Evolutionary conservation across 1,140 invertebrate species (phyloP), one percentile per base, ranked within the genome.

Genomic region (Eriocheir sinensis): DNA sequence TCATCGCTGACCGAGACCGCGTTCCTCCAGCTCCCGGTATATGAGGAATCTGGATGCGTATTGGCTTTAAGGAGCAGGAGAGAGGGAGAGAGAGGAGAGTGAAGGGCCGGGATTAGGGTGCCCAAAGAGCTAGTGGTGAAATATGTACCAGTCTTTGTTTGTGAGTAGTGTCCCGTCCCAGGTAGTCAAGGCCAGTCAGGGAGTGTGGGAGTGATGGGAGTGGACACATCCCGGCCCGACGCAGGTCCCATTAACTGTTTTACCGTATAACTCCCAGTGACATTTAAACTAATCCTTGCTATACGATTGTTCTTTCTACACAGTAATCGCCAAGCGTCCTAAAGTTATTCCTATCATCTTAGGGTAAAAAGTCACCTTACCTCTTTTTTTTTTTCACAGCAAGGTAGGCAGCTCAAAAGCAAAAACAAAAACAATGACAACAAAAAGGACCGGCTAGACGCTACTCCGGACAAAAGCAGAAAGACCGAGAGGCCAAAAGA

Each of bases 31-130:
- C 60, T 72, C 60, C 60, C 60, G 60, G 60, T 72, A 72, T 72
- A 72, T 72, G 60, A 72, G 60, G 60, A 72, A 72, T 72, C 60
- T 72, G 60, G 60, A 72, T 72, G 60, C 60, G 60, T 72, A 72
- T 72, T 72, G 60, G 60, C 60, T 72, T n/a, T n/a, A 48, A 72
- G 21, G 27, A 72, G 9, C 3, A 27, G 53, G 2, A 1, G n/a
- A 72, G 9, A 21, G 21, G 2, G 48, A 53, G 48, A 53, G 48
- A 53, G n/a, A 21, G 60, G 0, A 17, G 60, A 4, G n/a, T 72
- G 27, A 48, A 8, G 4, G 15, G 4, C 15, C 4, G 4, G 44
- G 15, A 8, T n/a, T n/a, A 72, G 8, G 44, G 44, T 21, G n/a
- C n/a, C 0, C 27, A 4, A 72, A 72, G 1, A 72, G n/a, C 27